Evolutionary conservation across 2,888 invertebrate genomes (phyloP).

Genomic region (Mesorhabditis belari): DNA sequence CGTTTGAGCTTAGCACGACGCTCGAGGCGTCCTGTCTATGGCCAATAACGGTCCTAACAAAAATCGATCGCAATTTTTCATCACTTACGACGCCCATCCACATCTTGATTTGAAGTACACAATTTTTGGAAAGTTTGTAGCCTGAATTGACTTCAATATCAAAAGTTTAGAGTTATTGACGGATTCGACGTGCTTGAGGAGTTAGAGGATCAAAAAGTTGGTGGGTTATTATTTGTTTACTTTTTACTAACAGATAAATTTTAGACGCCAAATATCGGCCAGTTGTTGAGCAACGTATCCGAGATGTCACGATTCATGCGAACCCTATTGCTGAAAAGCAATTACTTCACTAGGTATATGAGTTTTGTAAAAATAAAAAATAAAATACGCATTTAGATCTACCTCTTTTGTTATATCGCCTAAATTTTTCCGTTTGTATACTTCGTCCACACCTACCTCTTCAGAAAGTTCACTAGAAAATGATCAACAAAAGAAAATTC

Average conservation of each 20-base stretch:
- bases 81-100: slow-evolving; percentile 85
- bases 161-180: slow-evolving; percentile 78
- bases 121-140: slow-evolving; percentile 78
- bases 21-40: slow-evolving; percentile 86
- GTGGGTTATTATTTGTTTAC: too few species aligned
- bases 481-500: not conserved
- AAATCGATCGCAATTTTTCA: slow-evolving; percentile 97
- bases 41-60: slow-evolving; percentile 97
- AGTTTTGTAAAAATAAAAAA: too few species aligned
- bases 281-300: slow-evolving; percentile 74
- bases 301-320: slow-evolving; percentile 87
- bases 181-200: slow-evolving; percentile 92
- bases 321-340: slow-evolving; percentile 75
- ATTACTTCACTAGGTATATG: not conserved
- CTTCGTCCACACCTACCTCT: too few species aligned
- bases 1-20: slow-evolving; percentile 66
- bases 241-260: too few species aligned
- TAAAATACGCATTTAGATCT: too few species aligned
- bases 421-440: too few species aligned
- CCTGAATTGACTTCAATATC: not conserved
- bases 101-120: slow-evolving; percentile 95
- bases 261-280: slow-evolving; percentile 88
- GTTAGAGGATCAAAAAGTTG: slow-evolving; percentile 84
- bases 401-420: too few species aligned
- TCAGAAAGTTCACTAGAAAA: too few species aligned